Conservation (phyloP, 2,888 invertebrate genomes). For the Crepidodera aurea region DNA sequence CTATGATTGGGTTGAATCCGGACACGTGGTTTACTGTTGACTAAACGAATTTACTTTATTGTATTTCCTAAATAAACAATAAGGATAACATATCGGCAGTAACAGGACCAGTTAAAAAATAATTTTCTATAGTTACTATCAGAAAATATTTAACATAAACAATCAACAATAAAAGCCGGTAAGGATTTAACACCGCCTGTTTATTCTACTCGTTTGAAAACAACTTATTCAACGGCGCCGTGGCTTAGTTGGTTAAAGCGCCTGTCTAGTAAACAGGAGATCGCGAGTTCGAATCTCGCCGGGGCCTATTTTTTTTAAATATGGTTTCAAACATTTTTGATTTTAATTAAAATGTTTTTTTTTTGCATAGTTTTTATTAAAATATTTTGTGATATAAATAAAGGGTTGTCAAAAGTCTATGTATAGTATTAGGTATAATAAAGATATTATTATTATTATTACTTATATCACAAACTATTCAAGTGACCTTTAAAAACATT, state of each 20-base stretch:
- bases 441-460: too few species aligned
- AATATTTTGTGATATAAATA: too few species aligned
- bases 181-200: background rate
- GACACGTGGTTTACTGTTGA: slow-evolving; percentile 11
- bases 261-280: slow-evolving; percentile 77
- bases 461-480: too few species aligned
- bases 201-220: background rate
- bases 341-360: too few species aligned
- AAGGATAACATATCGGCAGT: background rate
- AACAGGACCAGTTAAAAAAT: background rate
- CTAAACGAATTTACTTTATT: background rate
- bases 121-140: background rate
- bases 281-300: slow-evolving; percentile 73
- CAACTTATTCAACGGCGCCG: slow-evolving; percentile 63
- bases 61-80: background rate
- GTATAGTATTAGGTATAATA: too few species aligned
- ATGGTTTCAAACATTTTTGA: too few species aligned
- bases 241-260: slow-evolving; percentile 84
- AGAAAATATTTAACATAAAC: background rate
- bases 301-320: slow-evolving; percentile 63
- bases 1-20: slow-evolving; percentile 17
- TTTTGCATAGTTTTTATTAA: too few species aligned
- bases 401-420: too few species aligned
- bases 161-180: background rate
- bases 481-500: too few species aligned